Conservation (phyloP, 2,797 vertebrate species). For the Syndactyla subalaris region DNA sequence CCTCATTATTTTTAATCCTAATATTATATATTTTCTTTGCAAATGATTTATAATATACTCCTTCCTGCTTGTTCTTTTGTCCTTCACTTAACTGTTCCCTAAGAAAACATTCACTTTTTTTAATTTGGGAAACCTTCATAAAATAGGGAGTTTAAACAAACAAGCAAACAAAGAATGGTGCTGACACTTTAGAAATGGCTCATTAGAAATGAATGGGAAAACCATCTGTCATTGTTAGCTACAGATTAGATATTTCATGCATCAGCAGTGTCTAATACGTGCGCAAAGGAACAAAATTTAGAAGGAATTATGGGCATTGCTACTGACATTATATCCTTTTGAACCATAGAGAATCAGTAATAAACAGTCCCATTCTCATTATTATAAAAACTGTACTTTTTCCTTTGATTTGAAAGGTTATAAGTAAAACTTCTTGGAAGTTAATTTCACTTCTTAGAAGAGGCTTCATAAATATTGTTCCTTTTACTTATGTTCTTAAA, state of each 20-base stretch:
- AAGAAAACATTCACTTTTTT: background rate
- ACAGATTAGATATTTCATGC: slow-evolving; percentile 44
- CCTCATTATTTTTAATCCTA: slow-evolving; percentile 35
- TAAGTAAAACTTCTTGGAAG: background rate
- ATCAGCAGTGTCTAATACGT: background rate
- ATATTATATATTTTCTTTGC: background rate
- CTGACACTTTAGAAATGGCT: slow-evolving; percentile 40
- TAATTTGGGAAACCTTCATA: background rate
- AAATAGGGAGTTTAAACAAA: slow-evolving; percentile 57
- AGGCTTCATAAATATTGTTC: background rate
- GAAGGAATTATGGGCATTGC: slow-evolving; percentile 32
- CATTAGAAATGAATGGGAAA: slow-evolving; percentile 60
- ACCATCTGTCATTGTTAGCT: slow-evolving; percentile 53
- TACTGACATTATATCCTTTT: slow-evolving; percentile 5
- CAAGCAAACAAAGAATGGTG: slow-evolving; percentile 7
- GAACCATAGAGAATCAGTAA: slow-evolving; percentile 31
- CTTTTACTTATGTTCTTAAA: background rate
- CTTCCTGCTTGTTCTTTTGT: slow-evolving; percentile 31
- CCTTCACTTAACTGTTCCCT: slow-evolving; percentile 13
- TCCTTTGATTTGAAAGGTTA: background rate
- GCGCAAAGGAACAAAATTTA: slow-evolving; percentile 43
- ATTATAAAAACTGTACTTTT: background rate
- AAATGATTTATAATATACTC: background rate
- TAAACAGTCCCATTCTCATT: background rate
- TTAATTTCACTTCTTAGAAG: background rate